A percentile compares a stretch with the other conserved stretches of the same genome.
Conservation (phyloP, 1,140 invertebrate species). For the Drosophila auraria region DNA sequence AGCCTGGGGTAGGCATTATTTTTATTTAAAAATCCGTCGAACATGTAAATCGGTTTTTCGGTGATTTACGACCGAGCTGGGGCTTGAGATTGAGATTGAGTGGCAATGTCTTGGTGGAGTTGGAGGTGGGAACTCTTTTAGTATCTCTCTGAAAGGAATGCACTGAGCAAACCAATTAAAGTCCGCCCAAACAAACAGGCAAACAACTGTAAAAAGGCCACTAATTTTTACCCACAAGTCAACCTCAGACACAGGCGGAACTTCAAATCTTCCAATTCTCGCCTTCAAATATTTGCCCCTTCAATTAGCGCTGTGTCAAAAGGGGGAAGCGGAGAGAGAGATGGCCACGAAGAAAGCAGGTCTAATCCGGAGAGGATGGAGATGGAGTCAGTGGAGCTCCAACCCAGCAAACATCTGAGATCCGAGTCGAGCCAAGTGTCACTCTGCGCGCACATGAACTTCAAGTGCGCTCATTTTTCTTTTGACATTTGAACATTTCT, state of each 20-base stretch:
- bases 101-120: constrained; percentile 11
- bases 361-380: neutral
- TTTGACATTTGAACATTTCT: constrained; percentile 73
- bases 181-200: constrained; percentile 45
- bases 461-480: constrained; percentile 77
- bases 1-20: constrained; percentile 51
- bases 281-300: constrained; percentile 68
- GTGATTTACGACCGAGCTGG: constrained; percentile 51
- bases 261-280: constrained; percentile 45
- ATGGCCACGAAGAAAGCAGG: constrained; percentile 48
- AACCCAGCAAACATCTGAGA: constrained; percentile 44
- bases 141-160: constrained; percentile 21
- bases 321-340: constrained; percentile 3
- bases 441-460: constrained; percentile 68
- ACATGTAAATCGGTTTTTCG: constrained; percentile 37
- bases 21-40: constrained; percentile 54
- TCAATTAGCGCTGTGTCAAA: constrained; percentile 77
- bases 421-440: constrained; percentile 48
- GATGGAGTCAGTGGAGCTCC: constrained; percentile 9
- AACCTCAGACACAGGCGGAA: constrained; percentile 35
- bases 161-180: constrained; percentile 77
- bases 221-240: constrained; percentile 32
- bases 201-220: constrained; percentile 35
- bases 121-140: constrained; percentile 10
- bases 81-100: constrained; percentile 5